A percentile compares a stretch with the other conserved stretches of the same genome.
phyloP scores from a whole-genome alignment of 53 echinoderm and acorn worm genomes.

The Patiria pectinifera region DNA sequence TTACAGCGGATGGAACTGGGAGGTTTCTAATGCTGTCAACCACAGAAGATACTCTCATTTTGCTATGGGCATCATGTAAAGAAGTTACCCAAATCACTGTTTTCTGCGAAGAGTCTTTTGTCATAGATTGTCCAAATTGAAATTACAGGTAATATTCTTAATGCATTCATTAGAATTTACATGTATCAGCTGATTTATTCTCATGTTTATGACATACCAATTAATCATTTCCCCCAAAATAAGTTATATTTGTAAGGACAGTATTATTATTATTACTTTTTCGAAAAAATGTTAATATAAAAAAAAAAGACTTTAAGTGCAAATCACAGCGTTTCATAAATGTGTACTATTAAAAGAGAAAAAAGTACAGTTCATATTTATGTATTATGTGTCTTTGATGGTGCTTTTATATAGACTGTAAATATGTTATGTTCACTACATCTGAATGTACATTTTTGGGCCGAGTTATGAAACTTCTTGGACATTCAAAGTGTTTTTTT shows the following conservation, averaged over 20 bases:
- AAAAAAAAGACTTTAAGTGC: no score
- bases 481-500: background rate
- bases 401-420: slow-evolving; percentile 57
- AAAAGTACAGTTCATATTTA: slow-evolving; percentile 48
- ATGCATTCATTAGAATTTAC: no score
- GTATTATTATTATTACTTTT: slow-evolving; percentile 18
- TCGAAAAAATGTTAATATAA: background rate
- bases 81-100: no score
- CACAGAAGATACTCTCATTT: no score
- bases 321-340: background rate
- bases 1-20: no score
- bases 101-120: no score
- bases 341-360: slow-evolving; percentile 32
- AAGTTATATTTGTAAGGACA: slow-evolving; percentile 22
- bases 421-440: slow-evolving; percentile 15
- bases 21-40: no score
- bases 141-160: no score
- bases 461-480: background rate
- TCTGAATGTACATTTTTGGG: background rate
- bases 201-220: background rate
- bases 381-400: slow-evolving; percentile 45
- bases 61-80: no score
- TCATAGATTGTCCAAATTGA: no score
- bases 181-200: background rate
- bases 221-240: background rate